These are phyloP conservation scores for Chalcis sispes DNA, from an alignment of 2,888 invertebrate species.

Conservation along the genomic window DNA sequence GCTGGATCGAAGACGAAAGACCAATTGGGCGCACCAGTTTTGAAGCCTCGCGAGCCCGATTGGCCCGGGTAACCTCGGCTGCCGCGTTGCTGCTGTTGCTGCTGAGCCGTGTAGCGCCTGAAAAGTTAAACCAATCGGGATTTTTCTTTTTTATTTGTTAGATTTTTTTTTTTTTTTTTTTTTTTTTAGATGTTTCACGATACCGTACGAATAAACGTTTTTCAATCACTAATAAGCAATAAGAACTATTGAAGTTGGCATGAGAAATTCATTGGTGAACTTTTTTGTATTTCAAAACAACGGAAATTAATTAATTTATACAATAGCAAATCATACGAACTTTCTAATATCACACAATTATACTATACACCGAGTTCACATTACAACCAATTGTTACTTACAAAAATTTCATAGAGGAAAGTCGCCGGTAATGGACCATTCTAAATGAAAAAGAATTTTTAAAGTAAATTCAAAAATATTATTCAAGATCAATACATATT, in stretches of 20 bases:
- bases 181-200: too few relatives aligned
- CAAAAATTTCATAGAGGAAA: conserved; percentile 38
- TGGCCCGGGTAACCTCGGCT: conserved; percentile 73
- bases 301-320: neutral
- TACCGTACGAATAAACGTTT: too few relatives aligned
- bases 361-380: conserved; percentile 31
- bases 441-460: conserved; percentile 18
- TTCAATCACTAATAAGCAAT: neutral
- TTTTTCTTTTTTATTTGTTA: too few relatives aligned
- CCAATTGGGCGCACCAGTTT: conserved; percentile 86
- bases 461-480: too few relatives aligned
- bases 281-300: neutral
- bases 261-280: too few relatives aligned
- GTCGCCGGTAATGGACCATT: conserved; percentile 40
- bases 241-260: neutral
- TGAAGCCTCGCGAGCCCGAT: conserved; percentile 76
- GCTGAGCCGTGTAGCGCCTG: conserved; percentile 73
- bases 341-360: neutral
- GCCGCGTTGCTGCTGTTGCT: conserved; percentile 74
- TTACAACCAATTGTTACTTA: conserved; percentile 31
- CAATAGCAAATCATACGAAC: neutral
- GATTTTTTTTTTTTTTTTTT: too few relatives aligned
- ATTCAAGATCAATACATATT: too few relatives aligned
- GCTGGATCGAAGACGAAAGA: conserved; percentile 99
- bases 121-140: neutral